These are phyloP conservation scores for Rhaphigaster nebulosa DNA, from an alignment of 2,888 invertebrate species.

Conservation along the genomic window DNA sequence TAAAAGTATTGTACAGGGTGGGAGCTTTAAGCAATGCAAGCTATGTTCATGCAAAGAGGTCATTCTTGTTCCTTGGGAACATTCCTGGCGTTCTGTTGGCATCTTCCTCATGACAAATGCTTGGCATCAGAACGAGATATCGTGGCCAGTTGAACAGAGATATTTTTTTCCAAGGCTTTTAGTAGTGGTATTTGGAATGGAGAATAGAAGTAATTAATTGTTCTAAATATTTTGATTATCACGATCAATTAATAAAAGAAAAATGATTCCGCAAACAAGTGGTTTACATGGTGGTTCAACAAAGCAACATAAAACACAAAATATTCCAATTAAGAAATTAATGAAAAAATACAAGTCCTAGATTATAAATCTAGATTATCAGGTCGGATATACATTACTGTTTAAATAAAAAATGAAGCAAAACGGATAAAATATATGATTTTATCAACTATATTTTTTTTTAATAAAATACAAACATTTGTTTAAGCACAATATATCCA, in stretches of 20 bases:
- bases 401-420: too few species aligned
- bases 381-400: too few species aligned
- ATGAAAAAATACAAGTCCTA: too few species aligned
- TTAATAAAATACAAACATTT: too few species aligned
- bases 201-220: background rate
- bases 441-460: too few species aligned
- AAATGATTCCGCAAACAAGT: too few species aligned
- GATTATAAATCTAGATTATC: too few species aligned
- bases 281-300: too few species aligned
- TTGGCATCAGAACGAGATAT: background rate
- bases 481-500: too few species aligned
- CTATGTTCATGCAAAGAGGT: background rate
- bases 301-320: too few species aligned
- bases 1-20: background rate
- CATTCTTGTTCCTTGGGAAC: background rate
- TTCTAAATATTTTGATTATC: background rate
- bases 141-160: background rate
- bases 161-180: background rate
- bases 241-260: background rate
- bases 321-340: too few species aligned
- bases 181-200: background rate
- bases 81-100: background rate
- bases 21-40: background rate
- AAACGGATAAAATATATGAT: too few species aligned
- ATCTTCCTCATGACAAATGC: conserved; percentile 7